Conservation (phyloP, 23 tunicate genomes). For the Ascidia mentula region DNA sequence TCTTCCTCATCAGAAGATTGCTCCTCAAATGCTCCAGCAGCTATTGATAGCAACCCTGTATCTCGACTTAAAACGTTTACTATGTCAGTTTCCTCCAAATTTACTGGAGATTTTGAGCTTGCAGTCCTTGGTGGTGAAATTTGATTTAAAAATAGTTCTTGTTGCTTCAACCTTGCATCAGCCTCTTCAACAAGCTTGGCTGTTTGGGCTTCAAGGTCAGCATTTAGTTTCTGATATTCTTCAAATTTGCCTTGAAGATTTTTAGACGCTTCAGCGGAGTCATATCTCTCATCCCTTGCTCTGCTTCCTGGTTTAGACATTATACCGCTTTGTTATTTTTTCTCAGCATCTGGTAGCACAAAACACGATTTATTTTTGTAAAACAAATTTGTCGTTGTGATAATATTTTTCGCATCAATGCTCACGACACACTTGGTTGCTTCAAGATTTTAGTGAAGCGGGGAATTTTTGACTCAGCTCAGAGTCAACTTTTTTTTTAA, state of each 20-base stretch:
- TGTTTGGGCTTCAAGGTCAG: slow-evolving; percentile 80
- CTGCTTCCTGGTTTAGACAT: not conserved
- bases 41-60: slow-evolving; percentile 33
- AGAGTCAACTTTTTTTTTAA: too few relatives aligned
- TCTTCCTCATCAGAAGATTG: slow-evolving; percentile 33
- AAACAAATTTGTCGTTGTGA: too few relatives aligned
- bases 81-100: not conserved
- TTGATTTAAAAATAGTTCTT: slow-evolving; percentile 33
- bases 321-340: too few relatives aligned
- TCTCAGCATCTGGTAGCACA: too few relatives aligned
- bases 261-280: not conserved
- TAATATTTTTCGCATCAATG: too few relatives aligned
- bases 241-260: slow-evolving; percentile 36
- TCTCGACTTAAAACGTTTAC: slow-evolving; percentile 34
- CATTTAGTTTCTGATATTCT: slow-evolving; percentile 65
- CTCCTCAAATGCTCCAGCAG: slow-evolving; percentile 41
- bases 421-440: too few relatives aligned
- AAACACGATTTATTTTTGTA: too few relatives aligned
- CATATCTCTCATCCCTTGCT: not conserved
- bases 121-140: slow-evolving; percentile 12
- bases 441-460: too few relatives aligned
- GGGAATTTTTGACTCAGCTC: too few relatives aligned
- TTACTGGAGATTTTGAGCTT: not conserved
- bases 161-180: slow-evolving; percentile 62
- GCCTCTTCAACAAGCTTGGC: slow-evolving; percentile 80